Evolutionary conservation across 2,113 vertebrate species (phyloP).

Genomic region (Recurvirostra avosetta): DNA sequence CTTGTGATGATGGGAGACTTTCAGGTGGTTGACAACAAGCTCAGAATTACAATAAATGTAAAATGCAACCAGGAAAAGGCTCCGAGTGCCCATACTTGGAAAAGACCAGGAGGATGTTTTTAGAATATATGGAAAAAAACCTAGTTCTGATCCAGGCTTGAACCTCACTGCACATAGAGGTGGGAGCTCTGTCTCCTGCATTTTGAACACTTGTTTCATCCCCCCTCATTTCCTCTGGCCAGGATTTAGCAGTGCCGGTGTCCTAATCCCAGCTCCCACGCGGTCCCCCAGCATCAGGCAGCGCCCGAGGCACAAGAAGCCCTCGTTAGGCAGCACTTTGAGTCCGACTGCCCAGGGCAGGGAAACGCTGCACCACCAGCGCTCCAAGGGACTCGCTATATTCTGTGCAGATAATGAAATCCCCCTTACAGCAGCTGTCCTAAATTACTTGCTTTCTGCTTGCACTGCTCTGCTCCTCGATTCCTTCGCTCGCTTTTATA

Average conservation of each 20-base stretch:
- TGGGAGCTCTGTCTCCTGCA: neutral
- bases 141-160: neutral
- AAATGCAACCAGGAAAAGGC: neutral
- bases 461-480: neutral
- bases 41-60: neutral
- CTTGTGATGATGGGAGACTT: neutral
- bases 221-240: neutral
- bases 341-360: neutral
- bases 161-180: fast-evolving
- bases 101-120: neutral
- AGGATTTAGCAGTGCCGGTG: neutral
- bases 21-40: neutral
- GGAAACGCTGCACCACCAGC: neutral
- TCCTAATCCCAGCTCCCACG: neutral
- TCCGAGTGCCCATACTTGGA: neutral
- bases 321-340: neutral
- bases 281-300: neutral
- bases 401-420: neutral
- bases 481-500: neutral
- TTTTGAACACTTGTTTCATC: neutral
- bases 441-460: neutral
- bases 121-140: neutral
- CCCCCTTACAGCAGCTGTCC: neutral
- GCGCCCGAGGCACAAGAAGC: neutral
- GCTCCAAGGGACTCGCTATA: neutral